These are phyloP conservation scores for Brachionus manjavacas DNA, from an alignment of 1,140 invertebrate species.

Conservation along the genomic window DNA sequence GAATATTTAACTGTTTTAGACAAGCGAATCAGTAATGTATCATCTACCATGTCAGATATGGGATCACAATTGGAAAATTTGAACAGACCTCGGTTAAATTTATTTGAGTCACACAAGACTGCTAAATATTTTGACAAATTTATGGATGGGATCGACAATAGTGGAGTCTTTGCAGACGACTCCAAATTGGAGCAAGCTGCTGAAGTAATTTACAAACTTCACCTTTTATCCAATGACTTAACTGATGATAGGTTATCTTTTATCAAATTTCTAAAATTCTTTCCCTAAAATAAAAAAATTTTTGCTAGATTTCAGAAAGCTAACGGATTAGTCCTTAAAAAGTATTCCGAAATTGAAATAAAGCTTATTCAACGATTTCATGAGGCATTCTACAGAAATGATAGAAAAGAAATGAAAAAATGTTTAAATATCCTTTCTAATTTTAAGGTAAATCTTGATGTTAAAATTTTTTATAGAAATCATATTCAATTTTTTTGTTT, in stretches of 20 bases:
- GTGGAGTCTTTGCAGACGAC: conserved; percentile 35
- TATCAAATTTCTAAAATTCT: background rate
- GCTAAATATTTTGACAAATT: conserved; percentile 42
- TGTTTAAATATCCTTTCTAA: conserved; percentile 31
- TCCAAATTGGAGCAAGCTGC: conserved; percentile 82
- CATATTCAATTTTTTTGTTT: conserved; percentile 45
- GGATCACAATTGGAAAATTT: conserved; percentile 38
- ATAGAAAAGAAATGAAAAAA: conserved; percentile 43
- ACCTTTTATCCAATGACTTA: conserved; percentile 53
- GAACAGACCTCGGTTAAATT: background rate
- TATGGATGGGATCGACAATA: conserved; percentile 33
- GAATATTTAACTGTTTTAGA: conserved; percentile 13
- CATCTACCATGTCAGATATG: conserved; percentile 30
- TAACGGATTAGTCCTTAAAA: background rate
- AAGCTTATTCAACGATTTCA: conserved; percentile 30
- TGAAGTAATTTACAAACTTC: conserved; percentile 95
- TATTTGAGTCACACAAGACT: conserved; percentile 20
- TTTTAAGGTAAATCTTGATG: conserved; percentile 16
- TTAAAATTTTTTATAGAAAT: background rate
- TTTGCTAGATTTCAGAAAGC: background rate
- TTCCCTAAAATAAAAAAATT: background rate
- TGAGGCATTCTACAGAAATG: conserved; percentile 17
- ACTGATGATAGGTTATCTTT: background rate
- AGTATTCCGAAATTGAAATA: conserved; percentile 18
- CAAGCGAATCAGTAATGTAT: conserved; percentile 8